phyloP scores from a whole-genome alignment of 2,113 vertebrate genomes.

The Cinclus cinclus region DNA sequence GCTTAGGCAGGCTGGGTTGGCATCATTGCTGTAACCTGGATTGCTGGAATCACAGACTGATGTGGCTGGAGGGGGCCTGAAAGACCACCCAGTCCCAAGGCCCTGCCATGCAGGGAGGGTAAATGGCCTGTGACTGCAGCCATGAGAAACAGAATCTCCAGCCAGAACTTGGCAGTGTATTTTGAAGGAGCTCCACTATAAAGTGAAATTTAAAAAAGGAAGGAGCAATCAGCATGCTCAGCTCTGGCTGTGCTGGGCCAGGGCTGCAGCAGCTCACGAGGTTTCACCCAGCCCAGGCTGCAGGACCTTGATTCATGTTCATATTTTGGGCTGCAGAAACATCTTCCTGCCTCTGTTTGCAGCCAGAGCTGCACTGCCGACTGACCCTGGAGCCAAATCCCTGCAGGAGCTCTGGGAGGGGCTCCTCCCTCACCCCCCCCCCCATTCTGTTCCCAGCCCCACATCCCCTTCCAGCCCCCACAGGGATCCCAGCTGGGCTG shows the following conservation, averaged over 20 bases:
- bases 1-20: not conserved
- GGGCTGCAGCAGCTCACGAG: not conserved
- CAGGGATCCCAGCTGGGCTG: rapidly evolving
- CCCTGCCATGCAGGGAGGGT: not conserved
- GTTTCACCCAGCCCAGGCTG: not conserved
- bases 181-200: not conserved
- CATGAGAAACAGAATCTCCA: not conserved
- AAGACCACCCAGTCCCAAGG: rapidly evolving
- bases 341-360: rapidly evolving
- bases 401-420: not conserved
- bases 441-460: not conserved
- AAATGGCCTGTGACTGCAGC: not conserved
- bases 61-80: not conserved
- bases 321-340: not conserved
- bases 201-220: not conserved
- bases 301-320: not conserved
- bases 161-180: rapidly evolving
- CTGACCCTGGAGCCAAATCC: rapidly evolving
- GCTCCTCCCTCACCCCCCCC: not conserved
- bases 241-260: rapidly evolving
- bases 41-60: not conserved
- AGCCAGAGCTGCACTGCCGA: not conserved
- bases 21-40: not conserved
- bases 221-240: rapidly evolving
- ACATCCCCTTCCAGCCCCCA: rapidly evolving